Base-by-base conservation (phyloP, 2,888 invertebrate species). In the Perizoma affinitatum region DNA sequence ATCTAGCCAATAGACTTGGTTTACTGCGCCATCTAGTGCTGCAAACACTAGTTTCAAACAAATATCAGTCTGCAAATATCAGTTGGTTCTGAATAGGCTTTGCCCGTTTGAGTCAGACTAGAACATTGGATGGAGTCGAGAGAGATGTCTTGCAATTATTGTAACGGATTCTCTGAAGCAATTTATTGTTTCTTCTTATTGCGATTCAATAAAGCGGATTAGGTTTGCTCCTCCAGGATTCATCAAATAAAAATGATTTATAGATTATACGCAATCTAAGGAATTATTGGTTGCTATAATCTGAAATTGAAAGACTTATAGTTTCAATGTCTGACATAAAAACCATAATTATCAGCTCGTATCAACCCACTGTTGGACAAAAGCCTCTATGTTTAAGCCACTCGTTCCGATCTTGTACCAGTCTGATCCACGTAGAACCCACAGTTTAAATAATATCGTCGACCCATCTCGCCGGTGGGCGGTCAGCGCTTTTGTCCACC, bases 131-230 rank as follows among this genome's bases (percentile, higher is more conserved):
- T 22, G 22, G 22, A 22, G 22, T 22, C 3, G 22, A 36, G 11
- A 6, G 11, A 35, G 8, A 44, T 22, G 38, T 56, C 33, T 48
- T 41, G 49, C 49, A 49, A 59, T 54, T 53, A 54, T 54, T 59
- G 43, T 9, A 52, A 7, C 5, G 44, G 48, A 48, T 54, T 49
- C 49, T 41, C 49, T 40, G 45, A 50, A 50, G 36, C 47, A 44
- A 56, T 50, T 50, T 50, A 34, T 50, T 54, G 41, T 22, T 22
- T 22, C 22, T 22, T 50, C 40, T 34, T 38, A 44, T 44, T 10
- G 44, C 43, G 47, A 43, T 48, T 35, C 38, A 49, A 22, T 49
- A n/a, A 49, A 42, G 8, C 41, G 9, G 41, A 41, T 41, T n/a
- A 41, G 41, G 41, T 41, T 41, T 41, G 41, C n/a, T 9, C n/a